Percentiles rank a stretch among this genome's conserved stretches.
These are phyloP conservation scores for Oryzias curvinotus DNA, from an alignment of 2,113 vertebrate species.

Conservation along the genomic window DNA sequence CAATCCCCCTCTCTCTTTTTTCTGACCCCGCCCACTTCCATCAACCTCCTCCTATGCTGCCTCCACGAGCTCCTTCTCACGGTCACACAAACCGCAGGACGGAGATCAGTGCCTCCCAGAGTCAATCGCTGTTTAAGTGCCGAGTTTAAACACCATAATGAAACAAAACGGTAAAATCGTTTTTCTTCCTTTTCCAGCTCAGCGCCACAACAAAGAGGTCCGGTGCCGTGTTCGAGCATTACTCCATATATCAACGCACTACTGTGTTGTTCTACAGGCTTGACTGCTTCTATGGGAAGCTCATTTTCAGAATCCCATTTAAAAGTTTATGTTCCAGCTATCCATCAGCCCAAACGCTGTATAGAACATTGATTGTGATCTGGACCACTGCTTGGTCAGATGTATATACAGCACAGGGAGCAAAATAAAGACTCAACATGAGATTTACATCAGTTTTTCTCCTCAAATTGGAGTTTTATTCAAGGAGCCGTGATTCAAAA, in stretches of 20 bases:
- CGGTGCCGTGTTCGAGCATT: conserved; percentile 9
- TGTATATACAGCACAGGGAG: conserved; percentile 38
- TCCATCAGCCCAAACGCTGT: conserved; percentile 49
- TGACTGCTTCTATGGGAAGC: conserved; percentile 20
- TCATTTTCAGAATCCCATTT: conserved; percentile 58
- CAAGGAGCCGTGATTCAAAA: conserved; percentile 20
- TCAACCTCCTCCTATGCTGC: conserved; percentile 28
- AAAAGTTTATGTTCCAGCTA: conserved; percentile 56
- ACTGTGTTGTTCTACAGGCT: conserved; percentile 18
- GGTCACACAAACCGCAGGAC: conserved; percentile 48
- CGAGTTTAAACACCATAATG: not conserved
- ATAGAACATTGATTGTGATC: conserved; percentile 64
- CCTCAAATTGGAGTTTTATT: conserved; percentile 8
- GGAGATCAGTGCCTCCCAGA: conserved; percentile 27
- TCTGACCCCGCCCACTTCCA: conserved; percentile 41
- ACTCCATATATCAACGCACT: conserved; percentile 28
- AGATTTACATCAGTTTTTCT: conserved; percentile 36
- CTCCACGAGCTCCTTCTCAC: conserved; percentile 10
- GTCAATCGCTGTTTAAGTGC: conserved; percentile 13
- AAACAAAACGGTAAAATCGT: not conserved
- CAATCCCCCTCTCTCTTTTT: conserved; percentile 33
- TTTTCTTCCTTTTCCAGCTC: not conserved
- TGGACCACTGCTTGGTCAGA: conserved; percentile 37
- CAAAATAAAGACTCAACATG: conserved; percentile 23
- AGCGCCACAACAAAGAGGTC: not conserved